Percentiles rank a stretch among this genome's conserved stretches.
Evolutionary conservation across 2,113 vertebrate species (phyloP).

Genomic region (Lepus europaeus): DNA sequence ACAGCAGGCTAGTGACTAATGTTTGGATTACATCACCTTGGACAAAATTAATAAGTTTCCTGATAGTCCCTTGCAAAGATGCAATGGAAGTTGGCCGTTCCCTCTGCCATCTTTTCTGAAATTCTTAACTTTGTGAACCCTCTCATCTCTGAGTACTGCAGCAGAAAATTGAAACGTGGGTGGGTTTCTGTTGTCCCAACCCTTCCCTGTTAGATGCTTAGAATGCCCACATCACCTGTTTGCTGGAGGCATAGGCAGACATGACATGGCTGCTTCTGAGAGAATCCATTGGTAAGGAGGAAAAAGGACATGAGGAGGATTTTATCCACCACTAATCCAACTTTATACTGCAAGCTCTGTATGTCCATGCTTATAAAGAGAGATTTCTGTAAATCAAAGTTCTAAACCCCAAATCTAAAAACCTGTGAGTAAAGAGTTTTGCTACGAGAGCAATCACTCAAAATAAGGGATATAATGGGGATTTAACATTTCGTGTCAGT

Average conservation of each 20-base stretch:
- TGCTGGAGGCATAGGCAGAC: neutral
- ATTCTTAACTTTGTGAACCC: constrained; percentile 39
- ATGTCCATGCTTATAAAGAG: neutral
- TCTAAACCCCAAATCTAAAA: constrained; percentile 13
- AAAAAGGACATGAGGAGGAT: neutral
- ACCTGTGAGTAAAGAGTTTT: neutral
- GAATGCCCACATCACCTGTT: neutral
- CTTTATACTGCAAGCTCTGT: neutral
- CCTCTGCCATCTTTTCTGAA: constrained; percentile 39
- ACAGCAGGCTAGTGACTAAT: constrained; percentile 71
- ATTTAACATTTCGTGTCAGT: neutral
- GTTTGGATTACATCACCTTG: constrained; percentile 77
- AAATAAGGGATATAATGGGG: neutral
- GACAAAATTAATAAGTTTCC: constrained; percentile 79
- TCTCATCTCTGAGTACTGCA: constrained; percentile 51
- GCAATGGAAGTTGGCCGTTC: constrained; percentile 62
- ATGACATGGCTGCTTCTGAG: neutral
- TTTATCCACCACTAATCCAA: neutral
- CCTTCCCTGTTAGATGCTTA: neutral
- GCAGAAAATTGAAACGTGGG: constrained; percentile 56
- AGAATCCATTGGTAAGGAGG: neutral
- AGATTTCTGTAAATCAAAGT: neutral
- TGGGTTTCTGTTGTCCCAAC: neutral
- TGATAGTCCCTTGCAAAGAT: constrained; percentile 63
- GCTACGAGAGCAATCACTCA: neutral